Evolutionary conservation across 2,797 vertebrate genomes (phyloP).

Genomic region (Anguilla marmorata): DNA sequence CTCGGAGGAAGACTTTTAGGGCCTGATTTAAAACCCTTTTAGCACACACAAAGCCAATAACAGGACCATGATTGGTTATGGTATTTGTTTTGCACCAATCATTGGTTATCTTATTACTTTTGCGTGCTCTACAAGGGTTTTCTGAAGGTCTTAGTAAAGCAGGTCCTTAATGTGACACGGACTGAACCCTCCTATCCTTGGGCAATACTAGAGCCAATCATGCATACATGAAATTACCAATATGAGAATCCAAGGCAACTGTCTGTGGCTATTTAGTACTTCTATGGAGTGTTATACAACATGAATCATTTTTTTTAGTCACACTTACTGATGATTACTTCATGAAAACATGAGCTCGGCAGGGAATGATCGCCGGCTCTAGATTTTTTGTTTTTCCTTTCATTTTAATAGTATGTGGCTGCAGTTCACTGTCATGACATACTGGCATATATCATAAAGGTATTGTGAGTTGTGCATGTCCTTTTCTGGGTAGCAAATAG

Average conservation of each 20-base stretch:
- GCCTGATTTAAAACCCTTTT: too few species aligned
- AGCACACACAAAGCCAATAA: too few species aligned
- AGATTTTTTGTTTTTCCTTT: neutral
- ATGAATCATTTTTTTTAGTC: neutral
- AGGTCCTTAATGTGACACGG: neutral
- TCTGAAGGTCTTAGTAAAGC: too few species aligned
- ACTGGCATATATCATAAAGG: neutral
- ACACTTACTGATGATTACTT: neutral
- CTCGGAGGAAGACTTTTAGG: too few species aligned
- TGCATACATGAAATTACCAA: neutral
- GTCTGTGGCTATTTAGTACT: neutral
- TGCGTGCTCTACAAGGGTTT: too few species aligned
- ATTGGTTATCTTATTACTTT: too few species aligned
- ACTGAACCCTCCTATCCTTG: neutral
- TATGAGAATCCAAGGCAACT: too few species aligned
- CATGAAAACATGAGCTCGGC: neutral
- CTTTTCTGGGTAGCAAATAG: neutral
- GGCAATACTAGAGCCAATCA: neutral
- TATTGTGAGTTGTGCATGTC: neutral
- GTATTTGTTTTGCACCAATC: too few species aligned
- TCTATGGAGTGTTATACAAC: neutral
- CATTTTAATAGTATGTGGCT: neutral
- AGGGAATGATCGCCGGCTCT: neutral
- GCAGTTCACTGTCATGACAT: neutral
- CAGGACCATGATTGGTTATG: too few species aligned